Conservation (phyloP, 2,113 vertebrate genomes). For the Tyto alba region DNA sequence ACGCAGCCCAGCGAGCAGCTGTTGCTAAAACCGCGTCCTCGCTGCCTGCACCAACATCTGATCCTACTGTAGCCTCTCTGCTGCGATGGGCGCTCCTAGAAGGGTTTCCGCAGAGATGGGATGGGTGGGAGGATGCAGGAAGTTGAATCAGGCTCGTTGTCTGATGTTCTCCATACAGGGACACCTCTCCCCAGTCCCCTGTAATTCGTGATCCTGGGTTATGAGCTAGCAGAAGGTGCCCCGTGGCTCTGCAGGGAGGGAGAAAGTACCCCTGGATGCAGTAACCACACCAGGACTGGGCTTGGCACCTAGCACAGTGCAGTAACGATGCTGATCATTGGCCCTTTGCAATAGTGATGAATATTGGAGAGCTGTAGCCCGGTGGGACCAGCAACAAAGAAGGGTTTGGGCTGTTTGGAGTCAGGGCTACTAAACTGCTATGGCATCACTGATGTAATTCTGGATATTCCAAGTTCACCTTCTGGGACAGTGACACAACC, state of each 20-base stretch:
- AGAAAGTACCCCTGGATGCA: neutral
- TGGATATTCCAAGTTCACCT: neutral
- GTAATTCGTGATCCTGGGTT: neutral
- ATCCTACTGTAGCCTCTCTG: neutral
- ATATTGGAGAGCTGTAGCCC: neutral
- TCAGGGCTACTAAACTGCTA: neutral
- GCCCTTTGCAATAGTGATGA: neutral
- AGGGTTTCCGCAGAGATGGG: neutral
- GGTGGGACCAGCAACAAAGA: neutral
- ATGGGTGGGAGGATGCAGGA: neutral
- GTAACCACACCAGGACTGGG: neutral
- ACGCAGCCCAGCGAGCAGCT: neutral
- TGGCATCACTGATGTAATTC: neutral
- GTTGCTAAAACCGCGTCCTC: neutral
- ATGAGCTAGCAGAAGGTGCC: neutral
- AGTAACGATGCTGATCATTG: rapidly evolving
- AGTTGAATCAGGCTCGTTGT: rapidly evolving
- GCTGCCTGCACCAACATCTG: neutral
- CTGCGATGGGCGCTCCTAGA: rapidly evolving
- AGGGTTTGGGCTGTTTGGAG: neutral
- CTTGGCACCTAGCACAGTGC: neutral
- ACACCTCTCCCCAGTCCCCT: neutral
- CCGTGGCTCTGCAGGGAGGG: neutral
- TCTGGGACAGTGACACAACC: neutral
- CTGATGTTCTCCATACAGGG: neutral